Conservation (phyloP, 2,888 invertebrate genomes). For the Agonum fuliginosum region DNA sequence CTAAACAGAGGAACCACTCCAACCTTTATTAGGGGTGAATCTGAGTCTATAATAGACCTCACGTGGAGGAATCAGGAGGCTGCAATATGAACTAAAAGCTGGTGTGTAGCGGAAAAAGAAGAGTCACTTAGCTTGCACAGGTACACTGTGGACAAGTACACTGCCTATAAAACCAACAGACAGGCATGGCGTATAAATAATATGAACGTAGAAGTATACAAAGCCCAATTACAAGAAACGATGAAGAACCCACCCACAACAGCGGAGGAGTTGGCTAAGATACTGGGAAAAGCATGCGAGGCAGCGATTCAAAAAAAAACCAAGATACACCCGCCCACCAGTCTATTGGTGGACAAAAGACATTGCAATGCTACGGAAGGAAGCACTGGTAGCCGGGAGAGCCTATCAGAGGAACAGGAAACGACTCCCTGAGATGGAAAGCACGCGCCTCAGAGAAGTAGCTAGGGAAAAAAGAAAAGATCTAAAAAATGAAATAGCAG, state of each 20-base stretch:
- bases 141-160: background rate
- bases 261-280: background rate
- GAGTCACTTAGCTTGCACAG: background rate
- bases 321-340: background rate
- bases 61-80: background rate
- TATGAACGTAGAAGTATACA: too few relatives aligned
- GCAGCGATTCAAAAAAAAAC: conserved; percentile 44
- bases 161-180: background rate
- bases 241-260: background rate
- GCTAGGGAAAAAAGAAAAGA: background rate
- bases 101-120: background rate
- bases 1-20: background rate
- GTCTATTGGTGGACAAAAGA: conserved; percentile 59
- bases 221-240: background rate
- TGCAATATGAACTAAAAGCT: background rate
- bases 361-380: conserved; percentile 44
- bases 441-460: background rate
- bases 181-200: background rate
- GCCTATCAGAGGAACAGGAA: background rate
- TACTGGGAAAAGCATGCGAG: conserved; percentile 25
- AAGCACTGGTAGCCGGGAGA: background rate
- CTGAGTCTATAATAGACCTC: background rate
- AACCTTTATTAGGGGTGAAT: background rate
- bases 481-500: background rate
- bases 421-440: background rate